A percentile compares a stretch with the other conserved stretches of the same genome.
phyloP scores from a whole-genome alignment of 92 coral and sea anemone genomes.

The Isaurus tuberculatus region DNA sequence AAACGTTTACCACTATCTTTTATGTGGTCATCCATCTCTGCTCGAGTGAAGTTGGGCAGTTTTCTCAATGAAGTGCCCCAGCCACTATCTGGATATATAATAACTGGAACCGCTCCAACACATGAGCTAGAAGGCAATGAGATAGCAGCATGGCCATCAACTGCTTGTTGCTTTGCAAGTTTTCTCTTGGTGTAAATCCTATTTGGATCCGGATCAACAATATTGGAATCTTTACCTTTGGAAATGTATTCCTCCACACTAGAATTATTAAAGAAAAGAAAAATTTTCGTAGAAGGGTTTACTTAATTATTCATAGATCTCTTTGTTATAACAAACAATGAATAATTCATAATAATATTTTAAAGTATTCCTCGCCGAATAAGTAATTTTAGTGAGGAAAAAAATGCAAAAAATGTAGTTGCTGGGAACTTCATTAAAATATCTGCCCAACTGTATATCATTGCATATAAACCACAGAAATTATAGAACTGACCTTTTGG shows the following conservation, averaged over 20 bases:
- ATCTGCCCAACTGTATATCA: constrained; percentile 2
- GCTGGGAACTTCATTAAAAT: background rate
- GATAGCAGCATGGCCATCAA: constrained; percentile 26
- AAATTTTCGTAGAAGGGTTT: background rate
- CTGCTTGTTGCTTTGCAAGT: constrained; percentile 27
- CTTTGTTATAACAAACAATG: background rate
- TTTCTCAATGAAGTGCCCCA: constrained; percentile 28
- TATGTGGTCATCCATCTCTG: constrained; percentile 31
- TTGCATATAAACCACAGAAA: background rate
- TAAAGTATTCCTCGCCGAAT: background rate
- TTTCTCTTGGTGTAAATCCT: constrained; percentile 17
- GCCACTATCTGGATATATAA: constrained; percentile 18
- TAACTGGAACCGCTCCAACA: background rate
- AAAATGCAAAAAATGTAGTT: background rate
- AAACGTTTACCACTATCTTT: constrained; percentile 15
- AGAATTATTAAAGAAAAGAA: constrained; percentile 5
- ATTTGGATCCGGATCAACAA: constrained; percentile 22
- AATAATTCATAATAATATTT: background rate
- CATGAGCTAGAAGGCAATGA: constrained; percentile 10
- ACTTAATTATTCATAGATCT: background rate
- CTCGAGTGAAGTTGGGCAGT: constrained; percentile 26
- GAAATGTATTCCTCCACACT: constrained; percentile 34
- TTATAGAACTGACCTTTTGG: background rate
- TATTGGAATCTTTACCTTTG: constrained; percentile 19
- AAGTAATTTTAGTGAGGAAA: background rate